phyloP scores from a whole-genome alignment of 2,797 vertebrate genomes.

The Austrolebias charrua region DNA sequence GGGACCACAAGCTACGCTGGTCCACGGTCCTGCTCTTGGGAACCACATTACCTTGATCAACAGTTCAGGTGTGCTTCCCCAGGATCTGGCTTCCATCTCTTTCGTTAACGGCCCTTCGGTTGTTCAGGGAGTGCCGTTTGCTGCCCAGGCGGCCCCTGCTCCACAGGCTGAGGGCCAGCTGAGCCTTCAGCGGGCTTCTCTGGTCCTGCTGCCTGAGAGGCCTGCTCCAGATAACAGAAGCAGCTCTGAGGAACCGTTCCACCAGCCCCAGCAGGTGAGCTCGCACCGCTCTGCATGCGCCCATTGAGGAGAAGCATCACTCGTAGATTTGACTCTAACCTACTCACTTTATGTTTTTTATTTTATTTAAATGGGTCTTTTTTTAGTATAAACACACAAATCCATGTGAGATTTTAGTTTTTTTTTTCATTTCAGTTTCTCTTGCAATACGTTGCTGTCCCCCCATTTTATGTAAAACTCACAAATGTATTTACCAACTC shows the following conservation, averaged over 20 bases:
- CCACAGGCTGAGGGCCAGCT: constrained; percentile 63
- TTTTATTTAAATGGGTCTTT: no score
- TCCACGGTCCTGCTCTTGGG: constrained; percentile 77
- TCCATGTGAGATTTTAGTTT: no score
- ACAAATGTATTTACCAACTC: no score
- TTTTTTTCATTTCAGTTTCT: no score
- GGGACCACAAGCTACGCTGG: constrained; percentile 71
- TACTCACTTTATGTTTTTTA: no score
- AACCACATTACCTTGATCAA: constrained; percentile 85
- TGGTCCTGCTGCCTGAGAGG: constrained; percentile 76
- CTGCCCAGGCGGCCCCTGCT: constrained; percentile 59
- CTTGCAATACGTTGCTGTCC: no score
- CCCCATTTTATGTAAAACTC: no score
- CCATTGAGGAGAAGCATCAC: background rate
- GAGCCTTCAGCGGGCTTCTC: constrained; percentile 74
- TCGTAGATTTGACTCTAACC: no score
- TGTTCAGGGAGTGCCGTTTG: constrained; percentile 77
- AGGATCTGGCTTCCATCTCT: constrained; percentile 79
- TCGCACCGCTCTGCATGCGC: background rate
- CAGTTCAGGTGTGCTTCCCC: constrained; percentile 74
- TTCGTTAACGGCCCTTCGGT: constrained; percentile 77
- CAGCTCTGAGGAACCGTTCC: constrained; percentile 62
- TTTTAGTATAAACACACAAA: no score
- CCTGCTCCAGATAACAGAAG: constrained; percentile 63
- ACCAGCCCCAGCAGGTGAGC: constrained; percentile 74